Conservation (phyloP, 2,797 vertebrate species). For the Muraenolepis orangiensis region DNA sequence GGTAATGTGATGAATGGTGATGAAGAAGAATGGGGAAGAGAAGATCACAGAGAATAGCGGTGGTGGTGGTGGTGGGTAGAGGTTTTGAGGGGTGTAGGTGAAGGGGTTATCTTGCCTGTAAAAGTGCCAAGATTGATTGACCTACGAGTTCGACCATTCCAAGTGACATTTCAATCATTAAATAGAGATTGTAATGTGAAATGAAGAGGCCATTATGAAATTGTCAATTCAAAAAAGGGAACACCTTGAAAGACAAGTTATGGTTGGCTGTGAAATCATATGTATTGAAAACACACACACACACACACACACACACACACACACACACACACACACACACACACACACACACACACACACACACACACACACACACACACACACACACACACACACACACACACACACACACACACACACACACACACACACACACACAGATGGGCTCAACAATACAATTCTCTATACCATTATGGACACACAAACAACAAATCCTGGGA, state of each 20-base stretch:
- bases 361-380: neutral
- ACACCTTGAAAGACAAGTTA: too few species aligned
- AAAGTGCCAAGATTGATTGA: too few species aligned
- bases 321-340: neutral
- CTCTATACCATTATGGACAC: too few species aligned
- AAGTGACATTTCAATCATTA: neutral
- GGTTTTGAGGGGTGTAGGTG: neutral
- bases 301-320: neutral
- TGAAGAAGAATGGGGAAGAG: constrained; percentile 15
- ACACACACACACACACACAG: neutral
- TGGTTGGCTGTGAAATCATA: too few species aligned
- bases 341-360: constrained; percentile 1
- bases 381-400: neutral
- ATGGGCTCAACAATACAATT: neutral
- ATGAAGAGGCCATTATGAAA: neutral
- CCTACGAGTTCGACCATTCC: constrained; percentile 33
- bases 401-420: neutral
- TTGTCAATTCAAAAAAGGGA: too few species aligned
- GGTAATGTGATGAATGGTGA: constrained; percentile 18
- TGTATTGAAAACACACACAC: neutral
- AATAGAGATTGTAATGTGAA: neutral
- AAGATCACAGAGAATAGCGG: constrained; percentile 31
- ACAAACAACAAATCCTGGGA: too few species aligned
- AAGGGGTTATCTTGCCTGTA: constrained; percentile 34
- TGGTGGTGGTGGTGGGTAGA: neutral